These are phyloP conservation scores for Acromyrmex charruanus DNA, from an alignment of 1,140 invertebrate genomes.

Conservation along the genomic window DNA sequence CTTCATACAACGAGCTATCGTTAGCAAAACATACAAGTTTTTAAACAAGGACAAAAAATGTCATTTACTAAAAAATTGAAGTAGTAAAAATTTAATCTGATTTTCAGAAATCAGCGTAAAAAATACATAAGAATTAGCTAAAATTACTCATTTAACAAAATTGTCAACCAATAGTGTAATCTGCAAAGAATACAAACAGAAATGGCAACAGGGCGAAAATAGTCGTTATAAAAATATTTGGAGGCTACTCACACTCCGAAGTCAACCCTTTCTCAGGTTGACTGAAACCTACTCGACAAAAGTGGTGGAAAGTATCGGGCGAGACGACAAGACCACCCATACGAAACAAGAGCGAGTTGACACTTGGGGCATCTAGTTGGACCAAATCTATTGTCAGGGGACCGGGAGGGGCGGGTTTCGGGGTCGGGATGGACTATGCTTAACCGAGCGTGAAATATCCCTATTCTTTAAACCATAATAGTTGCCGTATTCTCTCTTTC, in stretches of 20 bases:
- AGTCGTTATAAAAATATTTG: slow-evolving; percentile 15
- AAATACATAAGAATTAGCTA: too few relatives aligned
- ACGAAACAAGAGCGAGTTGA: slow-evolving; percentile 81
- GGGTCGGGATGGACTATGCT: slow-evolving; percentile 79
- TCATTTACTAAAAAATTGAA: too few relatives aligned
- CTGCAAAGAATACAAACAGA: not conserved
- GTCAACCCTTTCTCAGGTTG: slow-evolving; percentile 62
- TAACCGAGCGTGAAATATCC: slow-evolving; percentile 85
- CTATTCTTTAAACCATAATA: slow-evolving; percentile 84
- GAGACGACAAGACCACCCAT: slow-evolving; percentile 72
- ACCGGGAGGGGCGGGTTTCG: slow-evolving; percentile 73
- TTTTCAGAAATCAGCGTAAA: too few relatives aligned
- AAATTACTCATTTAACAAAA: too few relatives aligned
- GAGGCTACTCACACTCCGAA: slow-evolving; percentile 22
- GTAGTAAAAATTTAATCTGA: too few relatives aligned
- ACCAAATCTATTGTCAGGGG: slow-evolving; percentile 75
- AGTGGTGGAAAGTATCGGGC: slow-evolving; percentile 67
- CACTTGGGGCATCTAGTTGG: slow-evolving; percentile 79
- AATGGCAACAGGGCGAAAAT: not conserved
- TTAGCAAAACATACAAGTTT: too few relatives aligned
- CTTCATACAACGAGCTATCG: too few relatives aligned
- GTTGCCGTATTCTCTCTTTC: slow-evolving; percentile 78
- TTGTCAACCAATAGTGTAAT: too few relatives aligned
- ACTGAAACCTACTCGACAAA: slow-evolving; percentile 62
- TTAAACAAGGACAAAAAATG: too few relatives aligned